Evolutionary conservation across 2,888 invertebrate genomes (phyloP).

Genomic region (Phymatocera aterrima): DNA sequence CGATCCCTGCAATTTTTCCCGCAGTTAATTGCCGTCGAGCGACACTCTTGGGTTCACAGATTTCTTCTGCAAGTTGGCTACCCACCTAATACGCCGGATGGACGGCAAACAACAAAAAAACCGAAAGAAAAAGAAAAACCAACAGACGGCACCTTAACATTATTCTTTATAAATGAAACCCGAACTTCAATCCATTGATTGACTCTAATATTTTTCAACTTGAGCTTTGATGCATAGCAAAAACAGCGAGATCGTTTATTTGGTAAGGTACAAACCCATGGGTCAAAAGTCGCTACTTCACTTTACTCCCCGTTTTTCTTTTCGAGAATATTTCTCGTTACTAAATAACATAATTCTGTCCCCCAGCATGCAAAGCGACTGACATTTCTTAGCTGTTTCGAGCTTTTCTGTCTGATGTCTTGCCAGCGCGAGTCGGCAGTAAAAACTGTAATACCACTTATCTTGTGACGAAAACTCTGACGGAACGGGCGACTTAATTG

Average conservation of each 20-base stretch:
- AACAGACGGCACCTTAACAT: background rate
- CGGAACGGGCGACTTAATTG: constrained; percentile 41
- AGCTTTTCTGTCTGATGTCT: constrained; percentile 10
- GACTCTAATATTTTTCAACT: background rate
- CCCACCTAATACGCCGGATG: background rate
- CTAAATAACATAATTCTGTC: background rate
- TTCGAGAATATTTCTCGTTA: background rate
- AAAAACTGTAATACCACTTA: constrained; percentile 34
- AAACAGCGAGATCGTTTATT: too few species aligned
- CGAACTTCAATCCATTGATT: background rate
- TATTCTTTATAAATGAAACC: constrained; percentile 4
- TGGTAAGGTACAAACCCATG: background rate
- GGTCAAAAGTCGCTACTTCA: background rate
- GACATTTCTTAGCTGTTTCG: constrained; percentile 13
- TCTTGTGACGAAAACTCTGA: constrained; percentile 11
- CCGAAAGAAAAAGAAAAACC: too few species aligned
- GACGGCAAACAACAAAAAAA: background rate
- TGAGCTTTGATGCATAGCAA: background rate
- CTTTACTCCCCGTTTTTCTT: background rate
- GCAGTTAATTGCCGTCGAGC: constrained; percentile 30
- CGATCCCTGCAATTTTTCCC: constrained; percentile 42
- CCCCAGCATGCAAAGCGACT: background rate
- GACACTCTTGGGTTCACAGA: constrained; percentile 39
- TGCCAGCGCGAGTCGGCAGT: too few species aligned
- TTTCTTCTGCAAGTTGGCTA: constrained; percentile 1